A percentile compares a stretch with the other conserved stretches of the same genome.
Evolutionary conservation across 2,888 invertebrate species (phyloP).

Genomic region (Apotomis turbidana): DNA sequence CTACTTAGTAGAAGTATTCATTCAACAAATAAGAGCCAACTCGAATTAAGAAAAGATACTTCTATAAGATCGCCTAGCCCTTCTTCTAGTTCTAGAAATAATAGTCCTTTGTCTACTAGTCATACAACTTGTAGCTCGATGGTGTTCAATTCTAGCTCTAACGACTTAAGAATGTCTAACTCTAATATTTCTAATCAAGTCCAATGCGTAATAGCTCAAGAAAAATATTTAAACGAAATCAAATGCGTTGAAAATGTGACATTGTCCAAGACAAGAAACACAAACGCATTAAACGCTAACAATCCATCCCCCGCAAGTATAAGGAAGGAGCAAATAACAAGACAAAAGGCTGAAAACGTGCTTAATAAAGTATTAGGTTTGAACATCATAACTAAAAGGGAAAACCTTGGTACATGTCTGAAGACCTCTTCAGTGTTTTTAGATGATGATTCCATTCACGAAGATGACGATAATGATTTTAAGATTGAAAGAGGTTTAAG

Average conservation of each 20-base stretch:
- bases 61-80: conserved; percentile 77
- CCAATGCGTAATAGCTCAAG: conserved; percentile 82
- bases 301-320: conserved; percentile 70
- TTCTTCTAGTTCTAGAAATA: conserved; percentile 78
- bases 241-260: conserved; percentile 79
- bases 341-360: conserved; percentile 79
- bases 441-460: conserved; percentile 74
- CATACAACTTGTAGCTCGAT: conserved; percentile 82
- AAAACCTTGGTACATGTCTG: conserved; percentile 72
- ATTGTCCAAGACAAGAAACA: conserved; percentile 69
- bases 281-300: conserved; percentile 50
- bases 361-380: conserved; percentile 79
- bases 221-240: conserved; percentile 79
- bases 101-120: conserved; percentile 78
- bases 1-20: conserved; percentile 66
- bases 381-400: conserved; percentile 76
- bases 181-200: conserved; percentile 79
- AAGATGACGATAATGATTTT: conserved; percentile 70
- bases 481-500: conserved; percentile 74
- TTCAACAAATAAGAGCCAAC: conserved; percentile 69
- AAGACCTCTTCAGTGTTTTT: conserved; percentile 77
- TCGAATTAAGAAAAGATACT: conserved; percentile 74
- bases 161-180: conserved; percentile 78
- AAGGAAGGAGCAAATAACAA: conserved; percentile 75
- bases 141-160: conserved; percentile 82